phyloP scores from a whole-genome alignment of 2,888 invertebrate species.

The Galerucella pusilla region DNA sequence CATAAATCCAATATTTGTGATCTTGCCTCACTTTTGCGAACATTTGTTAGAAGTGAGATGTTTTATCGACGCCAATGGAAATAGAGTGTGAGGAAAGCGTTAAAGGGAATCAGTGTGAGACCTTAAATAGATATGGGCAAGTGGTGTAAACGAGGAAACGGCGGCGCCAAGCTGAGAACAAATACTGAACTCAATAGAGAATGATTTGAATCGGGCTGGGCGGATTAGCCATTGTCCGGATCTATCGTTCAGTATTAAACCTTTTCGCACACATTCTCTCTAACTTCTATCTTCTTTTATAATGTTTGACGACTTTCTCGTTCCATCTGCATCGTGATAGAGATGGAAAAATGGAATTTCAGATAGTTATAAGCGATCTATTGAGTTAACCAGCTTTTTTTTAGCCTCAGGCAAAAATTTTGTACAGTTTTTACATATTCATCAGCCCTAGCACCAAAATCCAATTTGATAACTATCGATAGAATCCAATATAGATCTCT shows the following conservation, averaged over 20 bases:
- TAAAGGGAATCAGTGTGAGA: conserved; percentile 55
- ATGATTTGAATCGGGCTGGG: conserved; percentile 55
- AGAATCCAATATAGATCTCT: too few species aligned
- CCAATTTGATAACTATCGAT: too few species aligned
- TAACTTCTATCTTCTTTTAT: conserved; percentile 5
- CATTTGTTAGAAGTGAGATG: background rate
- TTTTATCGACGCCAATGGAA: conserved; percentile 35
- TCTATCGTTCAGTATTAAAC: conserved; percentile 55
- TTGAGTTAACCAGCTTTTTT: too few species aligned
- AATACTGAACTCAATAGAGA: conserved; percentile 57
- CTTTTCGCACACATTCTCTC: conserved; percentile 51
- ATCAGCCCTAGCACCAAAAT: too few species aligned
- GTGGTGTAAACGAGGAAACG: conserved; percentile 59
- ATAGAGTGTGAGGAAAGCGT: conserved; percentile 27
- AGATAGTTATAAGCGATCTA: too few species aligned
- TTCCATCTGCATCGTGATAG: background rate
- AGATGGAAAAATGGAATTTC: background rate
- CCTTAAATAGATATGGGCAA: conserved; percentile 54
- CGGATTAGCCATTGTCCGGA: conserved; percentile 57
- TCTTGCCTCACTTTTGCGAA: too few species aligned
- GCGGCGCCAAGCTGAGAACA: conserved; percentile 60
- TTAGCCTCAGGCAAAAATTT: too few species aligned
- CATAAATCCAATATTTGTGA: too few species aligned
- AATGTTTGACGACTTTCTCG: background rate
- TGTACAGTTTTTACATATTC: too few species aligned